Conservation (phyloP, 2,888 invertebrate genomes). For the Microplitis deprimator region DNA sequence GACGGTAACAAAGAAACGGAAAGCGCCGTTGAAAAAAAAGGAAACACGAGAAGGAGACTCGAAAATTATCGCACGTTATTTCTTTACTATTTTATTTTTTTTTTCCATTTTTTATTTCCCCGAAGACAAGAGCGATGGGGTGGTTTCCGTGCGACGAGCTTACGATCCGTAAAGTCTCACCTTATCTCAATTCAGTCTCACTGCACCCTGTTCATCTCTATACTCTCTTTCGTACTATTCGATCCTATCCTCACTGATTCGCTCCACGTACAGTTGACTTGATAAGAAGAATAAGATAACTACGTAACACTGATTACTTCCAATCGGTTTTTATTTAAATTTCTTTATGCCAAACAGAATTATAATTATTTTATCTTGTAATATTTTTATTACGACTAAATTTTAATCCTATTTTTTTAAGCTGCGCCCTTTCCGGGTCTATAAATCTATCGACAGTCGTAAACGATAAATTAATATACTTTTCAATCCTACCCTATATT, state of each 20-base stretch:
- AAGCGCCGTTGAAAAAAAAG: neutral
- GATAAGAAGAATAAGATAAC: slow-evolving; percentile 39
- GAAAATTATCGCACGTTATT: slow-evolving; percentile 35
- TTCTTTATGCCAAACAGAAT: neutral
- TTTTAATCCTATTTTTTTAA: slow-evolving; percentile 37
- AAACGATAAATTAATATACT: slow-evolving; percentile 58
- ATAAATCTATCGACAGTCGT: slow-evolving; percentile 63
- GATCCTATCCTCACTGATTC: slow-evolving; percentile 61
- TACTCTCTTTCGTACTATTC: slow-evolving; percentile 4
- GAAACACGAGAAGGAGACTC: slow-evolving; percentile 31
- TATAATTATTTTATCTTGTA: neutral
- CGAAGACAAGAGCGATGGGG: slow-evolving; percentile 38
- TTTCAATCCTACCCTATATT: slow-evolving; percentile 9
- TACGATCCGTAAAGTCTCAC: slow-evolving; percentile 42
- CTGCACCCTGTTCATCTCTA: neutral
- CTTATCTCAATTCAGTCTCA: slow-evolving; percentile 49
- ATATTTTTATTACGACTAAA: neutral
- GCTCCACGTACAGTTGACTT: slow-evolving; percentile 55
- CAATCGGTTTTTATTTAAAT: slow-evolving; percentile 8
- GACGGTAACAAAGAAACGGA: neutral
- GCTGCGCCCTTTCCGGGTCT: slow-evolving; percentile 58
- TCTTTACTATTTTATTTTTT: slow-evolving; percentile 18
- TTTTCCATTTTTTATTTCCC: slow-evolving; percentile 4
- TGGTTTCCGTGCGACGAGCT: slow-evolving; percentile 37
- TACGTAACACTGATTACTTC: slow-evolving; percentile 21